Evolutionary conservation across 2,888 invertebrate genomes (phyloP), one percentile per base, ranked within the genome.

Genomic region (Diplazon laetatorius): DNA sequence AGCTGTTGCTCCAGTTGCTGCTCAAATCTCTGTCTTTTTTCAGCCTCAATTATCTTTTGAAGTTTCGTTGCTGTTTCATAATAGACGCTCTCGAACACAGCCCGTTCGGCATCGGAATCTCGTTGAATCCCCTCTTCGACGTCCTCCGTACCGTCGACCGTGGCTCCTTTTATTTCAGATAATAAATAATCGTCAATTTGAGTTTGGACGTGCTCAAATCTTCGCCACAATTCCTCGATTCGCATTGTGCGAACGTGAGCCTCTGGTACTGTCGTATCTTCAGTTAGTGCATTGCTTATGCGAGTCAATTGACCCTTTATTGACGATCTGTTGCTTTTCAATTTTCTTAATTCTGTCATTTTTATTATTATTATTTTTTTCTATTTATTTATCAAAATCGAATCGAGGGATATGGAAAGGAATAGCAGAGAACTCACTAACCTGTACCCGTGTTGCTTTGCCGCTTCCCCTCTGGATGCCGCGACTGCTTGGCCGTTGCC

Each of bases 391-490:
- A 14, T 57, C 16, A 22, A 57, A 48, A 69, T 69, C 65, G 65
- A 72, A 66, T 72, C 66, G 46, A 55, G 25, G 66, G 50, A 66
- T 20, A 39, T 16, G 65, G 50, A 77, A 71, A 20, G 22, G 76
- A 44, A 77, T 50, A 50, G 35, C 48, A 77, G 76, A 59, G 72
- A 65, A 77, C 60, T 60, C 76, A 72, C 72, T 77, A 12, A 77
- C 71, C 76, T 70, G 37, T n/a, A 10, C 9, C 10, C 20, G 62
- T 52, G 55, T 16, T 44, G 39, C 37, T 25, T 10, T 69, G 44
- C 22, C 44, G 52, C 39, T 57, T 48, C 46, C 14, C 55, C 55
- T 52, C 48, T 46, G 42, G 18, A 39, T 62, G 25, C n/a, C 25
- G 37, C 37, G 57, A 57, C 22, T 46, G 44, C 55, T 37, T 20